These are phyloP conservation scores for Plebejus argus DNA, from an alignment of 2,888 invertebrate species.

Conservation along the genomic window DNA sequence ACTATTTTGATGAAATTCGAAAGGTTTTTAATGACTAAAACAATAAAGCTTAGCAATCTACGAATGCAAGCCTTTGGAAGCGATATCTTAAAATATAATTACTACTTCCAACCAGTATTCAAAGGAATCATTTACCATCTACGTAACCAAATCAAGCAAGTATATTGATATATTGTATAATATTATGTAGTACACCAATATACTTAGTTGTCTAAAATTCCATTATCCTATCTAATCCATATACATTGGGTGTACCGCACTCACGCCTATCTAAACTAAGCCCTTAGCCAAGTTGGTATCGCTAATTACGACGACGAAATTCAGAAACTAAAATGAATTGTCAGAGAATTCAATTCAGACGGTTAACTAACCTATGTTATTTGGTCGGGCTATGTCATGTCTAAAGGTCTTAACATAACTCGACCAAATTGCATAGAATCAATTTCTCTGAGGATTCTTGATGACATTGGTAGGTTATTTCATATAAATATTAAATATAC, in stretches of 20 bases:
- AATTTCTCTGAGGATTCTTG: too few relatives aligned
- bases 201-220: not conserved
- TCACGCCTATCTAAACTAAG: conserved; percentile 35
- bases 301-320: not conserved
- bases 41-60: conserved; percentile 29
- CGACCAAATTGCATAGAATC: too few relatives aligned
- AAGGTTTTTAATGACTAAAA: conserved; percentile 16
- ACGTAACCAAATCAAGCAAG: not conserved
- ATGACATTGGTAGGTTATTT: too few relatives aligned
- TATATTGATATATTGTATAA: not conserved
- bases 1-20: not conserved
- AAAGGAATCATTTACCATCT: conserved; percentile 41
- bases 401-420: too few relatives aligned
- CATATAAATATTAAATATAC: too few relatives aligned
- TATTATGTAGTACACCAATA: not conserved
- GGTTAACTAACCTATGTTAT: too few relatives aligned
- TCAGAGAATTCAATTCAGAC: too few relatives aligned
- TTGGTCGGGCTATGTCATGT: too few relatives aligned
- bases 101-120: conserved; percentile 42
- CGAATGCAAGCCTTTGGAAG: conserved; percentile 43
- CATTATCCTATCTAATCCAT: not conserved
- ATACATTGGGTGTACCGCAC: conserved; percentile 37
- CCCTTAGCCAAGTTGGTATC: not conserved
- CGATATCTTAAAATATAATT: conserved; percentile 39
- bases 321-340: not conserved